A percentile compares a stretch with the other conserved stretches of the same genome.
Evolutionary conservation across 2,113 vertebrate genomes (phyloP).

Genomic region (Oenanthe oenanthe): DNA sequence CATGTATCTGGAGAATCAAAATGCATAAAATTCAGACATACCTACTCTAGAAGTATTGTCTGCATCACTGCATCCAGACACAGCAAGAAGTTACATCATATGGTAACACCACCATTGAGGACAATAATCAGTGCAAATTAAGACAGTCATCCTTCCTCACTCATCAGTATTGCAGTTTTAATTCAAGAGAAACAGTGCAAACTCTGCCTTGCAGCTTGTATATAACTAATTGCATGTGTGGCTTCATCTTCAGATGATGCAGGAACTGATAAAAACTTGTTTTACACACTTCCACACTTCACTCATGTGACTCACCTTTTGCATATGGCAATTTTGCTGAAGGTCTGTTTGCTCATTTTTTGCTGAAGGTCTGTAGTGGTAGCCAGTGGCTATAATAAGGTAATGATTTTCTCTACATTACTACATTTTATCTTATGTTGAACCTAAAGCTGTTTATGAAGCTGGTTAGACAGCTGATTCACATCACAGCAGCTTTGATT

Average conservation of each 20-base stretch:
- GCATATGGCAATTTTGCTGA: not conserved
- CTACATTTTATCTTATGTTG: not conserved
- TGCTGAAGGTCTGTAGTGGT: not conserved
- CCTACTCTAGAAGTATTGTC: fast-evolving
- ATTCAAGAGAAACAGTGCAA: not conserved
- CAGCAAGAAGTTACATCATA: not conserved
- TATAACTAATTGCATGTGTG: not conserved
- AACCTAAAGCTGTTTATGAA: not conserved
- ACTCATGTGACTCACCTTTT: not conserved
- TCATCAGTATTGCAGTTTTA: not conserved
- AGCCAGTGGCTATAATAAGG: not conserved
- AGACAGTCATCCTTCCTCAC: not conserved
- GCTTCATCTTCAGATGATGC: not conserved
- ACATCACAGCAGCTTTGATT: not conserved
- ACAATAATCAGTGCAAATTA: not conserved
- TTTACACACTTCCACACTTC: not conserved
- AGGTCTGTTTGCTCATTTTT: not conserved
- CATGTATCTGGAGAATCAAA: not conserved
- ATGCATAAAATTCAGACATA: not conserved
- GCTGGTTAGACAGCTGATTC: not conserved
- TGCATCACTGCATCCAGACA: not conserved
- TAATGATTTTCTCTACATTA: not conserved
- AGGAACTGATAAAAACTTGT: not conserved
- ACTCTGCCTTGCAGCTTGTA: not conserved
- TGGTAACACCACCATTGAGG: not conserved